These are phyloP conservation scores for Sebastes steindachneri DNA, from an alignment of 2,797 vertebrate species.

Conservation along the genomic window DNA sequence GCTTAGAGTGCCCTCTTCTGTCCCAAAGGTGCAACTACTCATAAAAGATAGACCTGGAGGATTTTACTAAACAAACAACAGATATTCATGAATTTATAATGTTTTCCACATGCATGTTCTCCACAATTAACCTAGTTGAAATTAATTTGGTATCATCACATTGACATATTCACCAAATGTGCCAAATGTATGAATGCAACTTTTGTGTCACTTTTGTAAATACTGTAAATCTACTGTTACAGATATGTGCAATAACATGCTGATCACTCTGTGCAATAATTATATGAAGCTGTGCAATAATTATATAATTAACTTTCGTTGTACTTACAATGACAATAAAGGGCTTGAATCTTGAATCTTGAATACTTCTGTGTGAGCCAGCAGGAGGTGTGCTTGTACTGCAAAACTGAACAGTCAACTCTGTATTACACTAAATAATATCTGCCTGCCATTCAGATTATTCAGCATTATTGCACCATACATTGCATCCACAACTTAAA, in stretches of 20 bases:
- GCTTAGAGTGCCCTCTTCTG: constrained; percentile 59
- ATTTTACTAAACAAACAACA: background rate
- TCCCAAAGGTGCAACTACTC: background rate
- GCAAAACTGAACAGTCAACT: background rate
- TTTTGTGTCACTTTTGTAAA: too few relatives aligned
- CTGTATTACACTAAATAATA: background rate
- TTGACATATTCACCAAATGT: background rate
- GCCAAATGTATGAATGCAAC: background rate
- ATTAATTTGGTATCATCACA: background rate
- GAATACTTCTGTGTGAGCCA: background rate
- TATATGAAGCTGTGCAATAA: too few relatives aligned
- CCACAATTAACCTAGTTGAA: background rate
- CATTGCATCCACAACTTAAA: too few relatives aligned
- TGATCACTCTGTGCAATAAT: too few relatives aligned
- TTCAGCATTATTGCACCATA: background rate
- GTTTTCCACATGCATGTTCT: background rate
- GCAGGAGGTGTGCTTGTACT: background rate
- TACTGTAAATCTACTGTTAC: too few relatives aligned
- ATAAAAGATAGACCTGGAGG: background rate
- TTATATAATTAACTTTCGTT: too few relatives aligned
- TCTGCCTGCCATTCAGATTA: background rate
- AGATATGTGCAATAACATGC: too few relatives aligned
- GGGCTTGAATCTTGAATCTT: too few relatives aligned
- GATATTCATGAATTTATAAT: background rate
- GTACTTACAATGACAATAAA: too few relatives aligned